A percentile compares a stretch with the other conserved stretches of the same genome.
Evolutionary conservation across 2,888 invertebrate genomes (phyloP).

Genomic region (Thumatha senex): DNA sequence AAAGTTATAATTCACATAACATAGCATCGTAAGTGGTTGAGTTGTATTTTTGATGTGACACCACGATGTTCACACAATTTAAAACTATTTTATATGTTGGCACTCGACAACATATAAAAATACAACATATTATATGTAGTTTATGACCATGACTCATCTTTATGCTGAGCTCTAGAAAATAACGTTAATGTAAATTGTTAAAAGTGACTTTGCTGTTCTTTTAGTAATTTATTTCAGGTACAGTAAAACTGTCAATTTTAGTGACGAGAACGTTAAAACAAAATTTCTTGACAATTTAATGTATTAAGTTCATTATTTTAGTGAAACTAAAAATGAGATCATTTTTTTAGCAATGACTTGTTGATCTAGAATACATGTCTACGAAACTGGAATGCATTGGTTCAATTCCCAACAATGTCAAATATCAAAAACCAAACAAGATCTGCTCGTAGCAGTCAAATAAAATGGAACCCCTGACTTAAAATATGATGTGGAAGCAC

Average conservation of each 20-base stretch:
- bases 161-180: constrained; percentile 33
- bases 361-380: too few relatives aligned
- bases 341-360: too few relatives aligned
- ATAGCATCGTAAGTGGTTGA: constrained; percentile 31
- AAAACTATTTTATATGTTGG: constrained; percentile 52
- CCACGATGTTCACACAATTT: constrained; percentile 60
- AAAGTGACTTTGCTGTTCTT: constrained; percentile 25
- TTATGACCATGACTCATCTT: constrained; percentile 56
- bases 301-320: too few relatives aligned
- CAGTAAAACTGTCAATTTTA: constrained; percentile 9
- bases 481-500: too few relatives aligned
- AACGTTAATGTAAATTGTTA: constrained; percentile 21
- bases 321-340: too few relatives aligned
- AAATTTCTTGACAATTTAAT: too few relatives aligned
- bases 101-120: constrained; percentile 35
- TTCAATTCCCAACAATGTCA: too few relatives aligned
- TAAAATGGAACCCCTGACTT: too few relatives aligned
- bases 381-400: too few relatives aligned
- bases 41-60: constrained; percentile 42
- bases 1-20: constrained; percentile 53
- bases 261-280: not conserved
- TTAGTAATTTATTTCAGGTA: constrained; percentile 23
- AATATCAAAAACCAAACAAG: too few relatives aligned
- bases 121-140: constrained; percentile 33
- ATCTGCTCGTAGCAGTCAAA: too few relatives aligned